Conservation (phyloP, 2,888 invertebrate species). For the Nymphalis c-album region DNA sequence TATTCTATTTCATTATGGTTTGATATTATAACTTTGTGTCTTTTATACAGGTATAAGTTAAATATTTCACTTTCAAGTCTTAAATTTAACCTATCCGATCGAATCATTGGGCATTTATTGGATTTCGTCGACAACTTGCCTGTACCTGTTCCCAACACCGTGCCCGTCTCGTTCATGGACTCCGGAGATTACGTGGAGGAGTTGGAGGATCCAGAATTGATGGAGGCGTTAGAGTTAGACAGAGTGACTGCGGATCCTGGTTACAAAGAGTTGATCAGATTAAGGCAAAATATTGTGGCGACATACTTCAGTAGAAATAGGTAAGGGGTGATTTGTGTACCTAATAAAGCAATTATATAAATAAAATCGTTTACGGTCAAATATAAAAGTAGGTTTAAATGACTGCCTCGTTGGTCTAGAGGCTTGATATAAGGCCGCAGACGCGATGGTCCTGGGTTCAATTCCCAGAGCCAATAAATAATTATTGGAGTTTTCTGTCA, state of each 20-base stretch:
- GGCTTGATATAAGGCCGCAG: too few species aligned
- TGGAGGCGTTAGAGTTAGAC: slow-evolving; percentile 55
- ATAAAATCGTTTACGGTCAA: neutral
- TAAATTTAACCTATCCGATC: slow-evolving; percentile 88
- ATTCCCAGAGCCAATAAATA: too few species aligned
- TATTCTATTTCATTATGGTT: too few species aligned
- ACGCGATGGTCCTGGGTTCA: too few species aligned
- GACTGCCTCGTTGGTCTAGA: too few species aligned
- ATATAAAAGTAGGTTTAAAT: too few species aligned
- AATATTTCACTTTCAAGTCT: slow-evolving; percentile 86
- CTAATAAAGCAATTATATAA: neutral
- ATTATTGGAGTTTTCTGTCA: too few species aligned
- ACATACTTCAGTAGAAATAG: slow-evolving; percentile 68
- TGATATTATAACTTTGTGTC: neutral
- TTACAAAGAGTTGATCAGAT: slow-evolving; percentile 62
- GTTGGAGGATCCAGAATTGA: slow-evolving; percentile 57
- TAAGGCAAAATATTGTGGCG: slow-evolving; percentile 71
- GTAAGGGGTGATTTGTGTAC: slow-evolving; percentile 41
- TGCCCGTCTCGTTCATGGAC: slow-evolving; percentile 73
- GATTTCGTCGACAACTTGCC: slow-evolving; percentile 82
- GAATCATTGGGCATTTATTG: slow-evolving; percentile 83
- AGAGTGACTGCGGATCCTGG: slow-evolving; percentile 65
- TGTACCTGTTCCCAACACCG: slow-evolving; percentile 70
- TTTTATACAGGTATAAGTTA: slow-evolving; percentile 85
- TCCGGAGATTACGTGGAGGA: slow-evolving; percentile 69